These are phyloP conservation scores for Dromius quadrimaculatus DNA, from an alignment of 2,888 invertebrate species.

Conservation along the genomic window DNA sequence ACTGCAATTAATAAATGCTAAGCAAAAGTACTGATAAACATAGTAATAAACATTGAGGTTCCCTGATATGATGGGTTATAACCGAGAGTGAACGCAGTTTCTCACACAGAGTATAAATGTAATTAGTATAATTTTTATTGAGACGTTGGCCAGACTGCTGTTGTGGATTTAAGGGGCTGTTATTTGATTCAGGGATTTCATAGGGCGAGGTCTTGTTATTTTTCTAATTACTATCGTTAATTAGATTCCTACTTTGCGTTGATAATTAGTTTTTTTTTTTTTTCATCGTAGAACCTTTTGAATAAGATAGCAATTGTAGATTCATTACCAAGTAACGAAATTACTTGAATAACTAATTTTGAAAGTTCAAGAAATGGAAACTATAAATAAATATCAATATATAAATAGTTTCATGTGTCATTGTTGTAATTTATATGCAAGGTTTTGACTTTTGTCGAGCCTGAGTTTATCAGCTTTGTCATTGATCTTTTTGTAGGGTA, in stretches of 20 bases:
- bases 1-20: too few species aligned
- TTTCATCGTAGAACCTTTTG: too few species aligned
- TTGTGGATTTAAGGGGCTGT: not conserved
- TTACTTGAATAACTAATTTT: too few species aligned
- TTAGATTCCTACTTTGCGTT: constrained; percentile 5
- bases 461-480: too few species aligned
- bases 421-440: too few species aligned
- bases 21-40: too few species aligned
- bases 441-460: too few species aligned
- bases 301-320: not conserved
- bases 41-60: not conserved
- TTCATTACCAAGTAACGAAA: too few species aligned
- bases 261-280: constrained; percentile 25
- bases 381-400: too few species aligned
- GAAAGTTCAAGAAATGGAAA: too few species aligned
- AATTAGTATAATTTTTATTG: constrained; percentile 44
- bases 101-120: constrained; percentile 28
- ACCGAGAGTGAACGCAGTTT: constrained; percentile 12
- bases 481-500: too few species aligned
- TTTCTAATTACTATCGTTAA: constrained; percentile 22
- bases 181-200: constrained; percentile 8
- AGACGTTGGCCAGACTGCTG: not conserved
- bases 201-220: constrained; percentile 4
- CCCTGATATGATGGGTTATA: not conserved
- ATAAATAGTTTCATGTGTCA: too few species aligned